Base-by-base conservation (phyloP, 2,797 vertebrate genomes). In the Tokudaia muenninki region DNA sequence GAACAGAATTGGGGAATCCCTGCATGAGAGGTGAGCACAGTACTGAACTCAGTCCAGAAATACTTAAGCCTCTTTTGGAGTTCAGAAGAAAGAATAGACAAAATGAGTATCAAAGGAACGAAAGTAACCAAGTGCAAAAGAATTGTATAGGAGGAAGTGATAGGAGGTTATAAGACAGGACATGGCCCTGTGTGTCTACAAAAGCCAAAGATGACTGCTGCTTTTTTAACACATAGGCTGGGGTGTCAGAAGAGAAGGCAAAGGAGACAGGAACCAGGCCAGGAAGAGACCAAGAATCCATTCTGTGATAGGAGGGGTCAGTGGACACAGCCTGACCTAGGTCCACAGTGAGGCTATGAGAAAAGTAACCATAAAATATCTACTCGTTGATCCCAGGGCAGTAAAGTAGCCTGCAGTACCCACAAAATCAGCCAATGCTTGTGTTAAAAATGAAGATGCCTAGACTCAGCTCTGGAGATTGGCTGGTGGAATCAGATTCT, bases 401-500 rank as follows among this genome's bases (percentile, higher is more conserved):
- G 55, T 50, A 2, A 26, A 65, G 70, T 41, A 17, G 1, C 55
- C 52, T 90, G 3, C 21, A 79, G 5, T 24, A 52, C 19, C 75
- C 59, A 80, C 14, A 93, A 6, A 84, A 92, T 88, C 61, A 65
- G 2, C 63, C 37, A 41, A 87, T 6, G 19, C 3, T 50, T 61
- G 82, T 88, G 87, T 55, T 95, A 72, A 50, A 93, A 84, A 94
- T 61, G 52, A 78, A 91, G 24, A 13, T 94, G 52, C 12, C 44
- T 34, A 29, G 21, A 1, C 31, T 90, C 21, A 80, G 6, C 4
- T 1, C 31, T 19, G 29, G 41, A 47, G 14, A 34, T 12, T 47
- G 11, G 29, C 52, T 55, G 55, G 2, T 77, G 41, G 52, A 82
- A 61, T 92, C 24, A 83, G 52, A 80, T 81, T 92, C 63, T 65